Base-by-base conservation (phyloP, 2,888 invertebrate species). In the Dimorphilus gyrociliatus region DNA sequence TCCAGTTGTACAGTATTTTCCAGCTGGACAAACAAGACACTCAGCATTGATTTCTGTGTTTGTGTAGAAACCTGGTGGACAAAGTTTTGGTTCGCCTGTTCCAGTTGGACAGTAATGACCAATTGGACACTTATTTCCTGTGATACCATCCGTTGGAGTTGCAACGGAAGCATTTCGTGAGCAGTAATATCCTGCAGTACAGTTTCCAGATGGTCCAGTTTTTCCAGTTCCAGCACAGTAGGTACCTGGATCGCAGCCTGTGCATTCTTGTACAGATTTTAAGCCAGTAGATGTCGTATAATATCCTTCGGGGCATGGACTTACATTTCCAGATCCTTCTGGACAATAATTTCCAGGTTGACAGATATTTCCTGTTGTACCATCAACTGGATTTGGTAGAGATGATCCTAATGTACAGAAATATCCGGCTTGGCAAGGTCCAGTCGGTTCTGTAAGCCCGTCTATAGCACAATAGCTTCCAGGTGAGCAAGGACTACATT, bases 331-430 rank as follows among this genome's bases (percentile, higher is more conserved):
- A 4, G 46, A 53, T 13, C 56, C 55, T 4, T 19, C 29, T 7
- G 43, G 45, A 37, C 57, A 57, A 31, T 42, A 48, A 34, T 55
- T 52, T 14, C 57, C 56, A 10, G 55, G 55, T 3, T 48, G 50
- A 34, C 57, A 57, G 14, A 40, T 30, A 34, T 41, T 50, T 7
- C 37, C 39, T 4, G 36, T 30, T 7, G 57, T 56, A 7, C 39
- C 38, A 30, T 46, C 44, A 21, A 33, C 36, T 16, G 55, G 50
- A 38, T 32, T 42, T 26, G 36, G 29, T 12, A 30, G 19, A 5
- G 35, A 34, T 2, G 56, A 52, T 3, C 43, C 45, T 6, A 38
- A 34, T 4, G 46, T 47, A 33, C 58, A 58, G 40, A 46, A 51
- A 30, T 46, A 54, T 1, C 52, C 53, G 19, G 41, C 44, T 12